Conservation (phyloP, 2,888 invertebrate species). For the Acleris cristana region DNA sequence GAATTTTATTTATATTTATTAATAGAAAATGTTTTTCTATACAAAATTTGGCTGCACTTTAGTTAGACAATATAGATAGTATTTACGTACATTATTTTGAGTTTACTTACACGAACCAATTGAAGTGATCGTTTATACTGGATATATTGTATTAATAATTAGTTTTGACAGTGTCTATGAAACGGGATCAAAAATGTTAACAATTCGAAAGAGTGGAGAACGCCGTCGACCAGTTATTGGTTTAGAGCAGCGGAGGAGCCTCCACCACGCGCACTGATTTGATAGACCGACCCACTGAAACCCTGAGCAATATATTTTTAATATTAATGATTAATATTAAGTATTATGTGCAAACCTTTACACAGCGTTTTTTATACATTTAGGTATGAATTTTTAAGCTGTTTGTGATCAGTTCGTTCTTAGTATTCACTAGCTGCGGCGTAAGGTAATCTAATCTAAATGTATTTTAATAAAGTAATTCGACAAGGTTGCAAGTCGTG, state of each 20-base stretch:
- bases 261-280: slow-evolving; percentile 67
- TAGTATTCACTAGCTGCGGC: slow-evolving; percentile 63
- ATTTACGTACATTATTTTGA: slow-evolving; percentile 22
- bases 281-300: slow-evolving; percentile 78
- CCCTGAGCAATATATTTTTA: slow-evolving; percentile 82
- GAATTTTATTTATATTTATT: slow-evolving; percentile 54
- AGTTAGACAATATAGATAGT: slow-evolving; percentile 31
- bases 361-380: slow-evolving; percentile 74
- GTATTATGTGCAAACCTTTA: slow-evolving; percentile 71
- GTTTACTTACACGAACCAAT: slow-evolving; percentile 30
- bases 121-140: slow-evolving; percentile 33
- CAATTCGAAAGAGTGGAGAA: slow-evolving; percentile 40
- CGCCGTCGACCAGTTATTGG: slow-evolving; percentile 31
- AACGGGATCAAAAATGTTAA: slow-evolving; percentile 55
- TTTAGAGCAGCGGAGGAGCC: slow-evolving; percentile 29
- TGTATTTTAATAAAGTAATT: slow-evolving; percentile 48
- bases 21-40: slow-evolving; percentile 39
- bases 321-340: slow-evolving; percentile 69
- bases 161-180: slow-evolving; percentile 49
- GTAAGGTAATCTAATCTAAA: slow-evolving; percentile 49
- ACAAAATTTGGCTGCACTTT: slow-evolving; percentile 38
- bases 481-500: slow-evolving; percentile 65
- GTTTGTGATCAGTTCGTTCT: slow-evolving; percentile 73
- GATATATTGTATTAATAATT: slow-evolving; percentile 42
- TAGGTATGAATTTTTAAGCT: slow-evolving; percentile 71